Base-by-base conservation (phyloP, 2,888 invertebrate genomes). In the Callosobruchus maculatus region DNA sequence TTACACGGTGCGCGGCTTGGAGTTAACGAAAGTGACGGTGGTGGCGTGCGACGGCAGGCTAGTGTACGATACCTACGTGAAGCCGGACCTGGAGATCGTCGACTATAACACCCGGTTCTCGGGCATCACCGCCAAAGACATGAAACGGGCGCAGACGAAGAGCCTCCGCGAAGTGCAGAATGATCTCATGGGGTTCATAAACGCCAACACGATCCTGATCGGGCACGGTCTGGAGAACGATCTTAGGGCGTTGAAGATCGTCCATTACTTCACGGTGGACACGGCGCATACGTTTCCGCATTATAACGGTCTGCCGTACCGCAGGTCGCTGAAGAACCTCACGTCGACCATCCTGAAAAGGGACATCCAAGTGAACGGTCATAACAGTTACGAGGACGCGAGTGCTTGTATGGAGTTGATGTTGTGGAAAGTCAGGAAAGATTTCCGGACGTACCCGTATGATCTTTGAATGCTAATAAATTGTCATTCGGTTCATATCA, bases 151-250 rank as follows among this genome's bases (percentile, higher is more conserved):
- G 22, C 73, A 86, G 83, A 88, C 90, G 26, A 94, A 93, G 87
- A 92, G 91, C 72, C 88, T 97, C 71, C 86, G 88, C 78, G 93
- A 96, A 83, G 96, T 97, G 71, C 98, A 98, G 85, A 92, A 92
- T 75, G 96, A 97, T 81, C 89, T 99, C 74, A 90, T 96, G 84
- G 91, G 92, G 78, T 91, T 97, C 78, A 91, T 97, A 77, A 91
- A 91, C 76, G 92, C 92, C 7, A 93, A 96, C 76, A 95, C 98
- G 4, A 95, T 99, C 74, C 89, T 99, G 3, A 93, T 99, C 76
- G 99, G 99, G 0, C 99, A 99, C 87, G 96, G 95, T 21, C 88
- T 99, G 79, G 98, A 99, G 82, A 97, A 96, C 85, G 99, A 99
- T 88, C 88, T 99, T 73, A 90, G 95, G 21, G 95, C 95, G 0